Percentiles rank a stretch among this genome's conserved stretches.
Conservation (phyloP, 1,140 invertebrate genomes). For the Atta texana region DNA sequence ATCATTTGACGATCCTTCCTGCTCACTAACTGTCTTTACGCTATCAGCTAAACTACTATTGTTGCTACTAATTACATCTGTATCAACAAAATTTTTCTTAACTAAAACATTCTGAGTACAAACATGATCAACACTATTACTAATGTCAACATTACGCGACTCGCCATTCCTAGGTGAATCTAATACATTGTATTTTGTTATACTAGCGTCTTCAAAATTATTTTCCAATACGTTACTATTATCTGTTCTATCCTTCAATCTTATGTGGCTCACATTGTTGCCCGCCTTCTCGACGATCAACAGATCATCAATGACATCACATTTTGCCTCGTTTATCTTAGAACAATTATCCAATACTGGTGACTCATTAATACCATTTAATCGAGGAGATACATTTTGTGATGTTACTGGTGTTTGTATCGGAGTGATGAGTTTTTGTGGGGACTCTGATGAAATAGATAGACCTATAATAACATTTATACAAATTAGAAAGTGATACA, state of each 20-base stretch:
- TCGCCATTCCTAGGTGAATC: slow-evolving; percentile 67
- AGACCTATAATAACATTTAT: slow-evolving; percentile 79
- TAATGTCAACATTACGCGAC: slow-evolving; percentile 65
- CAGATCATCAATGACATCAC: slow-evolving; percentile 75
- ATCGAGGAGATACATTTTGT: slow-evolving; percentile 77
- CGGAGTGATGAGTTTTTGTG: slow-evolving; percentile 79
- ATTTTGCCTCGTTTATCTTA: slow-evolving; percentile 54
- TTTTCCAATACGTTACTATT: slow-evolving; percentile 74
- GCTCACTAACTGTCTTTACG: slow-evolving; percentile 76
- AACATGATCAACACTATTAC: slow-evolving; percentile 71
- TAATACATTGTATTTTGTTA: slow-evolving; percentile 71
- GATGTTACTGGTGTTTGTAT: slow-evolving; percentile 79
- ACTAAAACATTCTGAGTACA: slow-evolving; percentile 69
- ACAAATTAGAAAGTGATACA: slow-evolving; percentile 15
- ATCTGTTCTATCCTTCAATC: slow-evolving; percentile 77
- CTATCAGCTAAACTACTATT: slow-evolving; percentile 82
- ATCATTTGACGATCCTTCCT: slow-evolving; percentile 76
- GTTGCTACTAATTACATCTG: slow-evolving; percentile 77
- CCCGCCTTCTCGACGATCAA: slow-evolving; percentile 80
- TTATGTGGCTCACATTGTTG: slow-evolving; percentile 79
- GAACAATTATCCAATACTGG: slow-evolving; percentile 25
- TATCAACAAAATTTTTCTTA: slow-evolving; percentile 72
- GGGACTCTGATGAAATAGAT: slow-evolving; percentile 86
- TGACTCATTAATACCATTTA: slow-evolving; percentile 77
- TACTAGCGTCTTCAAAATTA: slow-evolving; percentile 65